Evolutionary conservation across 2,888 invertebrate genomes (phyloP).

Genomic region (Incurvaria masculella): DNA sequence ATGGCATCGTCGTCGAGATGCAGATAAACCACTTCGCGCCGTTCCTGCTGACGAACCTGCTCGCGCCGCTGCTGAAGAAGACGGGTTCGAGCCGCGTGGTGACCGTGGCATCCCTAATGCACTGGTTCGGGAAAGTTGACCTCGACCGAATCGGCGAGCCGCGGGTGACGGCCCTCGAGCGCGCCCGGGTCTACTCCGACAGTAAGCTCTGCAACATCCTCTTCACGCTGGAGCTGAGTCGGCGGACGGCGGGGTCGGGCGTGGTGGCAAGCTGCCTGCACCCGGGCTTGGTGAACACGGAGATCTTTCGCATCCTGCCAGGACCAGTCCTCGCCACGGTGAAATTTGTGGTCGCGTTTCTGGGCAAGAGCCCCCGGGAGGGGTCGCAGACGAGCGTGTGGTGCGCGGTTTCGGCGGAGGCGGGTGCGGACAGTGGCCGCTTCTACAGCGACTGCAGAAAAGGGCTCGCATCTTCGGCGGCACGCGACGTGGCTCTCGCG

Average conservation of each 20-base stretch:
- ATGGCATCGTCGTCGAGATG: constrained; percentile 74
- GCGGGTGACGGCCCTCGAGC: constrained; percentile 61
- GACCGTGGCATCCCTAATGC: constrained; percentile 66
- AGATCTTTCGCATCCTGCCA: constrained; percentile 69
- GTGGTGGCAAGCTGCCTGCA: constrained; percentile 80
- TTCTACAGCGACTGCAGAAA: constrained; percentile 74
- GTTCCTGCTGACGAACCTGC: constrained; percentile 42
- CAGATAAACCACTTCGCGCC: constrained; percentile 80
- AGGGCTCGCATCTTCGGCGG: constrained; percentile 49
- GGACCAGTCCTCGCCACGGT: not conserved
- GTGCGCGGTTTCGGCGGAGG: constrained; percentile 65
- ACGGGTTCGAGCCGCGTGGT: constrained; percentile 64
- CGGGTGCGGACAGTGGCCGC: constrained; percentile 65
- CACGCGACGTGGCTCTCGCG: constrained; percentile 61
- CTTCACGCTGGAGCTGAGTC: constrained; percentile 1
- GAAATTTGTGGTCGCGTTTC: constrained; percentile 31
- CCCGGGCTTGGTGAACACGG: constrained; percentile 82
- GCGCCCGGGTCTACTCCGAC: constrained; percentile 20
- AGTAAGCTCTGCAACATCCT: constrained; percentile 3
- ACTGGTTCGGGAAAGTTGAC: constrained; percentile 59
- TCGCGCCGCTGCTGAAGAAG: constrained; percentile 65
- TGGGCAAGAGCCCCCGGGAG: constrained; percentile 63
- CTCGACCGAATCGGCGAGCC: too few species aligned
- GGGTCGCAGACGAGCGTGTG: constrained; percentile 75
- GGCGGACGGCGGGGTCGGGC: constrained; percentile 31